A percentile compares a stretch with the other conserved stretches of the same genome.
Evolutionary conservation across 1,140 invertebrate genomes (phyloP).

Genomic region (Meteorus sp.): DNA sequence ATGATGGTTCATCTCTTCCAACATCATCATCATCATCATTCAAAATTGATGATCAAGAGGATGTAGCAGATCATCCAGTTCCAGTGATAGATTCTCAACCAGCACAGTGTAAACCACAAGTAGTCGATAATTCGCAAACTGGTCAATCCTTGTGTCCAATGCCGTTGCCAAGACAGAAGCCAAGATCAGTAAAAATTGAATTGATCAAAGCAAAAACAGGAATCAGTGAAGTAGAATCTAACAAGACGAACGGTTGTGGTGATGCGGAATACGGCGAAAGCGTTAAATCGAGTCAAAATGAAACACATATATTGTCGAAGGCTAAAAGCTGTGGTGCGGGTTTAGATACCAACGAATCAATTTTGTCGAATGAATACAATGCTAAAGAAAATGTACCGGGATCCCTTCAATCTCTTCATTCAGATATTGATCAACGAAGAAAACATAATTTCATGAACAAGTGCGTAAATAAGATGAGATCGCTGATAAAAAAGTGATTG

Average conservation of each 20-base stretch:
- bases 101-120: slow-evolving; percentile 10
- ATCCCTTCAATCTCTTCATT: slow-evolving; percentile 49
- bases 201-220: not conserved
- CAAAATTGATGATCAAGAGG: not conserved
- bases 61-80: slow-evolving; percentile 10
- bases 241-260: slow-evolving; percentile 25
- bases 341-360: slow-evolving; percentile 41
- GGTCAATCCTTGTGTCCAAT: slow-evolving; percentile 31
- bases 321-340: slow-evolving; percentile 53
- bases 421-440: slow-evolving; percentile 56
- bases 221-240: slow-evolving; percentile 4
- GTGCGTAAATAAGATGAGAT: slow-evolving; percentile 76
- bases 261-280: slow-evolving; percentile 16
- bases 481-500: slow-evolving; percentile 67
- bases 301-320: slow-evolving; percentile 41
- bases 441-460: slow-evolving; percentile 77
- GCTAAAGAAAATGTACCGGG: slow-evolving; percentile 39
- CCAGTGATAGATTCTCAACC: not conserved
- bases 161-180: slow-evolving; percentile 26
- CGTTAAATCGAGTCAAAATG: slow-evolving; percentile 23
- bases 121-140: slow-evolving; percentile 31
- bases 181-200: not conserved
- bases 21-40: not conserved
- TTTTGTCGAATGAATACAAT: slow-evolving; percentile 39
- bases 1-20: slow-evolving; percentile 40